Evolutionary conservation across 64 coral and sea anemone species (phyloP).

Genomic region (Dendronephthya gigantea): DNA sequence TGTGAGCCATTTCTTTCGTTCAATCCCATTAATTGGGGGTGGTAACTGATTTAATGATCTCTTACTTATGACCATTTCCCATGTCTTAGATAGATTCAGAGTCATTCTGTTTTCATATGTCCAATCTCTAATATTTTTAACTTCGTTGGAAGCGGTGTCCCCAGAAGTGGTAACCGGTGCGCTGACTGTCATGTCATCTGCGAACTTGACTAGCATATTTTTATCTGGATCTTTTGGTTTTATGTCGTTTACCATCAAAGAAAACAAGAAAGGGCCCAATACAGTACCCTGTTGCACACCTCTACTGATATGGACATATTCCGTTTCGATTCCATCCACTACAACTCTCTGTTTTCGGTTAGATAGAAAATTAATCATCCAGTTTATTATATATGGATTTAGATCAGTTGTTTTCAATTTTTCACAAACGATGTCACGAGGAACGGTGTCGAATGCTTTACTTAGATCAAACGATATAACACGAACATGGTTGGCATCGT

Average conservation of each 20-base stretch:
- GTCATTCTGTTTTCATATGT: slow-evolving; percentile 20
- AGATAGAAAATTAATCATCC: neutral
- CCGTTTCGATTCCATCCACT: neutral
- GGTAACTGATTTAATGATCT: slow-evolving; percentile 2
- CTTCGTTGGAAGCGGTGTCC: slow-evolving; percentile 19
- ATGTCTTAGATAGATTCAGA: slow-evolving; percentile 20
- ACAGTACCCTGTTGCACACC: too few relatives aligned
- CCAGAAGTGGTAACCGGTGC: slow-evolving; percentile 9
- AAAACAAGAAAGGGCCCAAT: slow-evolving; percentile 12
- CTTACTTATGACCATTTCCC: neutral
- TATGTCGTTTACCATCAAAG: neutral
- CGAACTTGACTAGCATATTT: slow-evolving; percentile 36
- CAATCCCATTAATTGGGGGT: neutral
- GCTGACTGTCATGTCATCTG: slow-evolving; percentile 38
- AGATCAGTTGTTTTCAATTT: neutral
- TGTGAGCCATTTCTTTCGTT: neutral
- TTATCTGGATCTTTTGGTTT: slow-evolving; percentile 31
- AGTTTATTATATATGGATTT: too few relatives aligned
- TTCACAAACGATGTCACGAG: neutral
- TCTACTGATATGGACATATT: neutral
- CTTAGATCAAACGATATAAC: neutral
- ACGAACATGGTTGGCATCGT: neutral
- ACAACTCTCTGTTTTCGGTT: neutral
- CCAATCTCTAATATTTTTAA: slow-evolving; percentile 32
- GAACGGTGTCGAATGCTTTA: neutral